Base-by-base conservation (phyloP, 2,888 invertebrate genomes). In the Lasioglossum zephyrum region DNA sequence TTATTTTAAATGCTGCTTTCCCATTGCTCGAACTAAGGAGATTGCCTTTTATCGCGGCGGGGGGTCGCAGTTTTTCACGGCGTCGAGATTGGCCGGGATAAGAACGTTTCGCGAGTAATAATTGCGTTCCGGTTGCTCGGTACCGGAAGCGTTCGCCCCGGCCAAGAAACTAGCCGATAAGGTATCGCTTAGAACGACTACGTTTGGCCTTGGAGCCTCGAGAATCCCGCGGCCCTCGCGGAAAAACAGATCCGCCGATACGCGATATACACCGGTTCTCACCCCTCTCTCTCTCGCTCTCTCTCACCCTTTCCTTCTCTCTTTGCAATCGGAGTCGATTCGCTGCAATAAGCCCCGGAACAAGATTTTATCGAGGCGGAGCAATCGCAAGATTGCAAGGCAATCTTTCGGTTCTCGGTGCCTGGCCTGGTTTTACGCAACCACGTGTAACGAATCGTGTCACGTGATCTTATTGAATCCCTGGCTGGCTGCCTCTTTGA, bases 321-420 rank as follows among this genome's bases (percentile, higher is more conserved):
- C 31, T 31, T 31, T 31, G 63, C 63, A 31, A 88, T 86, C 77
- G 85, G 87, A 92, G 88, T 89, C 92, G 91, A 92, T 92, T 93
- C 88, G 84, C 79, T 87, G 91, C 92, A 92, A 92, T 92, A 93
- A 93, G 91, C 92, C 92, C 76, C 88, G 89, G 60, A 92, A 91
- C 89, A 90, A 92, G 92, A 91, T 93, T 93, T 93, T 92, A 93
- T 93, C 89, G 92, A 85, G 92, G 88, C 88, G 89, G 89, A 87
- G 89, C 91, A 89, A 93, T 93, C 87, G 90, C 92, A 76, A 77
- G 77, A 82, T 81, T 78, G 57, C 79, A 36, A 72, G 80, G 75
- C 78, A 86, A 86, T 88, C 79, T 76, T 75, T 73, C 63, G 60
- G 74, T 63, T 73, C 63, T 82, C 77, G 60, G 47, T 63, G 60